Conservation (phyloP, 2,113 vertebrate genomes). For the Mixornis gularis region DNA sequence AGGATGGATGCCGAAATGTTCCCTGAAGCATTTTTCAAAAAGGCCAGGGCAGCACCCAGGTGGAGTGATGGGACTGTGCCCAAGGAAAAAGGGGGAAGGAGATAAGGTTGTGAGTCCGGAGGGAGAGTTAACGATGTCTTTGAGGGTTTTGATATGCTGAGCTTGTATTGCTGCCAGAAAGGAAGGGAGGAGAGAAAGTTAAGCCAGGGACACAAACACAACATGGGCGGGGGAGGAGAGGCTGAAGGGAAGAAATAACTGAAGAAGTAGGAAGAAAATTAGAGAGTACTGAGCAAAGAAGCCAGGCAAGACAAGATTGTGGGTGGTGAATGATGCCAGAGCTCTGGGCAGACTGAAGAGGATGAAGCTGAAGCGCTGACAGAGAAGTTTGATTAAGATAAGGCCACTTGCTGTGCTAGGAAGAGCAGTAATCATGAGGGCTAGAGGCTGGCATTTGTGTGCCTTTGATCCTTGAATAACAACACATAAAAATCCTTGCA, state of each 20-base stretch:
- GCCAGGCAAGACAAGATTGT: not conserved
- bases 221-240: not conserved
- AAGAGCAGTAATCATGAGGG: not conserved
- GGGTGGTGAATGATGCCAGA: not conserved
- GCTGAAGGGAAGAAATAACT: not conserved
- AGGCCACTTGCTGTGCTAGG: not conserved
- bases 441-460: not conserved
- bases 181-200: conserved; percentile 6
- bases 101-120: not conserved
- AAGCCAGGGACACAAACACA: not conserved
- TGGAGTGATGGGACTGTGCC: not conserved
- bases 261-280: conserved; percentile 17
- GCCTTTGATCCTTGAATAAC: not conserved
- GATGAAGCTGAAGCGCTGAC: not conserved
- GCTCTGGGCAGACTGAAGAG: not conserved
- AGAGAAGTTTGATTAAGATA: conserved; percentile 13
- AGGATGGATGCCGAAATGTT: not conserved
- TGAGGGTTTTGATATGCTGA: not conserved
- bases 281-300: not conserved
- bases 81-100: not conserved
- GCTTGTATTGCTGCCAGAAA: not conserved
- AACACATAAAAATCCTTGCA: not conserved
- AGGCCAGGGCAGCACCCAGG: not conserved
- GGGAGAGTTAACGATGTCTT: not conserved
- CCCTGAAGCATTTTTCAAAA: not conserved